Evolutionary conservation across 1,140 invertebrate species (phyloP).

Genomic region (Sycophaga agraensis): DNA sequence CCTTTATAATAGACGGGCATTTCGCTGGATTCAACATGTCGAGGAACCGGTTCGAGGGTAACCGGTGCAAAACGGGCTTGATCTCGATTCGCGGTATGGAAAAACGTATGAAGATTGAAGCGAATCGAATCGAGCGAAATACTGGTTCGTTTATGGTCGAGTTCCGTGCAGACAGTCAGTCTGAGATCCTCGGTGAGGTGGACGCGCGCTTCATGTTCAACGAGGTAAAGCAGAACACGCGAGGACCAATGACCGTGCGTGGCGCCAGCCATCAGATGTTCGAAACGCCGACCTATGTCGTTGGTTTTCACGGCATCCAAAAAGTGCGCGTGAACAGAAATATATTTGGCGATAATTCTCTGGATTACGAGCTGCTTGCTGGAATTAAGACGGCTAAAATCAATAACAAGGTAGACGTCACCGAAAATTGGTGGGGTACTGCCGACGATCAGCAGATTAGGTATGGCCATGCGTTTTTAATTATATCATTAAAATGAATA

Average conservation of each 20-base stretch:
- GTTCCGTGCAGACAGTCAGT: slow-evolving; percentile 88
- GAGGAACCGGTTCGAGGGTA: slow-evolving; percentile 82
- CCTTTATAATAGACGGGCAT: slow-evolving; percentile 85
- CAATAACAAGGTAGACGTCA: slow-evolving; percentile 83
- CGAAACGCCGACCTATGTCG: slow-evolving; percentile 74
- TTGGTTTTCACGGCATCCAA: slow-evolving; percentile 93
- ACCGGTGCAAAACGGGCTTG: slow-evolving; percentile 79
- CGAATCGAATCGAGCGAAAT: slow-evolving; percentile 80
- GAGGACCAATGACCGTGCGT: slow-evolving; percentile 34
- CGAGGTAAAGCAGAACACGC: slow-evolving; percentile 72
- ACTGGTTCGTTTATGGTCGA: slow-evolving; percentile 83
- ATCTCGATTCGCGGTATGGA: slow-evolving; percentile 93
- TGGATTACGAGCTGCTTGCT: slow-evolving; percentile 91
- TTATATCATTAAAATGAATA: not conserved
- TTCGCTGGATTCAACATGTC: slow-evolving; percentile 84
- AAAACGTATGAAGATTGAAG: slow-evolving; percentile 84
- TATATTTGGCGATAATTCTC: slow-evolving; percentile 82
- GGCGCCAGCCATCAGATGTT: slow-evolving; percentile 56
- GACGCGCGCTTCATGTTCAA: slow-evolving; percentile 79
- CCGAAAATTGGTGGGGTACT: slow-evolving; percentile 96
- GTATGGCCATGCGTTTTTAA: slow-evolving; percentile 36
- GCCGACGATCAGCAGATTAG: slow-evolving; percentile 69
- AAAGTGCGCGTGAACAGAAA: slow-evolving; percentile 90
- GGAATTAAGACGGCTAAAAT: slow-evolving; percentile 87
- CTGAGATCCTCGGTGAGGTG: slow-evolving; percentile 85